Evolutionary conservation across 2,113 vertebrate genomes (phyloP), one percentile per base, ranked within the genome.

Genomic region (Mesembrinibis cayennensis): DNA sequence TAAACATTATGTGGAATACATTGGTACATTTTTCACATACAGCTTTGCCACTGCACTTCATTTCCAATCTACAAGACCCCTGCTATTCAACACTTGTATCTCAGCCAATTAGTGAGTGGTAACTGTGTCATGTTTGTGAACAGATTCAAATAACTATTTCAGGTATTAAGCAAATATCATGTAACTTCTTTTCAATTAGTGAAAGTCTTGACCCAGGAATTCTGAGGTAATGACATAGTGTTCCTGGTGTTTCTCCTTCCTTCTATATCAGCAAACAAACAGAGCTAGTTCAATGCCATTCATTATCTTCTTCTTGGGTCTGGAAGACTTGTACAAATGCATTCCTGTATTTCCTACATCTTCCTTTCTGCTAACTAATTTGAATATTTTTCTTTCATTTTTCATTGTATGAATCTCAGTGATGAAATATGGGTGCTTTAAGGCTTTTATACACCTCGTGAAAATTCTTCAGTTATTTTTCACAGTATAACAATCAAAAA

Each of bases 381-480:
- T 89, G 44, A 93, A 73, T 83, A 81, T 83, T 90, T 83, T 81
- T 92, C 18, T 83, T 72, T 86, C 32, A 49, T 61, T 79, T 89
- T 91, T 93, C 73, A 78, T 74, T 78, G 44, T 63, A 70, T 58
- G 59, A 73, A 55, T 59, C 36, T 78, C 40, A 70, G 18, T 26
- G 23, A 50, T 67, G 34, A 95, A 83, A 89, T 85, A 42, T 15
- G 13, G 11, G 3, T 69, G 5, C 53, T 92, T 76, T 84, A 94
- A 88, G 56, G 78, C n/a, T 84, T 95, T 95, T 89, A 80, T 77
- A 16, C 15, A 86, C 23, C 61, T 93, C 67, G 49, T 90, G 65
- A 90, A 90, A 92, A 65, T 92, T 71, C 44, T 87, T 83, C 59
- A 81, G 55, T 81, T 88, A 89, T 90, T 89, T 97, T 96, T 81